Percentiles rank a stretch among this genome's conserved stretches.
phyloP scores from a whole-genome alignment of 2,797 vertebrate genomes.

The Diplodus sargus region DNA sequence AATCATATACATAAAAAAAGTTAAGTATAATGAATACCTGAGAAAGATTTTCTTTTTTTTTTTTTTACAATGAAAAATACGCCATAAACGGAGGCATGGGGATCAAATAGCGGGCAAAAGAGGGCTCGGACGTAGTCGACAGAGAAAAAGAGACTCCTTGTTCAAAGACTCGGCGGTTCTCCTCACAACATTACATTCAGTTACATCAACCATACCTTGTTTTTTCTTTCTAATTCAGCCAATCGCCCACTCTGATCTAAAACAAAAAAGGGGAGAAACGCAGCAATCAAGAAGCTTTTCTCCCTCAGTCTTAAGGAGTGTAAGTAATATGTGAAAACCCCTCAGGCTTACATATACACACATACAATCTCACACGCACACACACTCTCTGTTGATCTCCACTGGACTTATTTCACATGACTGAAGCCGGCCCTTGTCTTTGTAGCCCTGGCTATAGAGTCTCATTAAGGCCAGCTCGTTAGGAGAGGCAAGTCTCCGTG shows the following conservation, averaged over 20 bases:
- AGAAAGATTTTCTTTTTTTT: conserved; percentile 60
- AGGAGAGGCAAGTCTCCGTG: conserved; percentile 69
- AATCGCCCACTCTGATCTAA: conserved; percentile 51
- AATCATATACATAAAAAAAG: conserved; percentile 27
- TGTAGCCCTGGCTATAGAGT: conserved; percentile 70
- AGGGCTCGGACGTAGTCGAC: conserved; percentile 38
- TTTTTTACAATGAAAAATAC: conserved; percentile 20
- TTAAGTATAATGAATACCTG: conserved; percentile 69
- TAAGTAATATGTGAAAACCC: conserved; percentile 57
- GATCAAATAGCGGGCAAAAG: conserved; percentile 4
- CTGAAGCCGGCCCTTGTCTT: conserved; percentile 50
- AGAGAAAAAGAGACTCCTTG: conserved; percentile 58
- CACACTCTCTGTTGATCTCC: conserved; percentile 19
- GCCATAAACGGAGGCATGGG: conserved; percentile 38
- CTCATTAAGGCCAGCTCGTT: conserved; percentile 74
- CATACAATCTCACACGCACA: conserved; percentile 8
- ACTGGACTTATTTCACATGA: conserved; percentile 35
- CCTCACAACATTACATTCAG: conserved; percentile 76
- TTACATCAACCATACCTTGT: conserved; percentile 78
- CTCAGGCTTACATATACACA: conserved; percentile 17
- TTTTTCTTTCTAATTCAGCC: conserved; percentile 48
- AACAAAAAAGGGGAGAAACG: conserved; percentile 52
- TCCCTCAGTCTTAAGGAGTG: conserved; percentile 47
- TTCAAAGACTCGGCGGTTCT: conserved; percentile 59
- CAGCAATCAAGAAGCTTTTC: conserved; percentile 49